These are phyloP conservation scores for Cosmia trapezina DNA, from an alignment of 2,888 invertebrate genomes.

Conservation along the genomic window DNA sequence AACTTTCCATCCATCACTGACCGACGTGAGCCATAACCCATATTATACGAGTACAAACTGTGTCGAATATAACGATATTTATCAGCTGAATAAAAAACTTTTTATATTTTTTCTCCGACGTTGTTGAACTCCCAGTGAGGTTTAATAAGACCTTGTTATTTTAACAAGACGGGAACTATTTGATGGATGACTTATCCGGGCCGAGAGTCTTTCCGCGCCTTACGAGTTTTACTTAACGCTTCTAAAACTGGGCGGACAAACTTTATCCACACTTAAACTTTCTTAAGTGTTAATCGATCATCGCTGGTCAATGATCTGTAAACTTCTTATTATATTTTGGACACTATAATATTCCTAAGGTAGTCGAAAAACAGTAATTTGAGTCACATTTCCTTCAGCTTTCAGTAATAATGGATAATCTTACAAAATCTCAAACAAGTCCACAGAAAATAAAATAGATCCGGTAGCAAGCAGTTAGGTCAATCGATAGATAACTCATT, in stretches of 20 bases:
- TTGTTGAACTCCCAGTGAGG: constrained; percentile 57
- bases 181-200: constrained; percentile 83
- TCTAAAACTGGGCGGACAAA: constrained; percentile 79
- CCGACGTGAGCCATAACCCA: too few species aligned
- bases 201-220: constrained; percentile 75
- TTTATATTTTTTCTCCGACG: constrained; percentile 46
- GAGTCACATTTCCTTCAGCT: neutral
- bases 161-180: constrained; percentile 77
- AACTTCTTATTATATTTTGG: constrained; percentile 65
- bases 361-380: neutral
- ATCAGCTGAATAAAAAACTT: too few species aligned
- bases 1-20: too few species aligned
- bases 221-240: constrained; percentile 83
- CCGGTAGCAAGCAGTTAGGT: constrained; percentile 15
- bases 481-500: constrained; percentile 51
- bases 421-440: constrained; percentile 12
- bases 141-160: constrained; percentile 75
- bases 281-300: constrained; percentile 84
- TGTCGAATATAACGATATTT: too few species aligned
- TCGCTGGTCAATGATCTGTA: constrained; percentile 80
- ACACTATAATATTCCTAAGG: neutral
- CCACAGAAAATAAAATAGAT: constrained; percentile 19
- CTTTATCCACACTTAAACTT: constrained; percentile 81
- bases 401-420: neutral
- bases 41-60: too few species aligned